phyloP scores from a whole-genome alignment of 1,140 invertebrate species.

The Apis mellifera region Amel_HAv3.1 CM009943.2:3098501-3099000 shows the following conservation, averaged over 20 bases:
- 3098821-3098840: constrained; percentile 75
- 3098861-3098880: constrained; percentile 75
- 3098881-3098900: constrained; percentile 77
- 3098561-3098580: constrained; percentile 33
- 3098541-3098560: constrained; percentile 77
- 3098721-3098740: constrained; percentile 79
- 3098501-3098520: constrained; percentile 76
- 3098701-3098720: constrained; percentile 60
- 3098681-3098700: constrained; percentile 53
- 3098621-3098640: constrained; percentile 65
- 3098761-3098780: constrained; percentile 77
- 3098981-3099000: constrained; percentile 83
- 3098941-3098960: constrained; percentile 82
- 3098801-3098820: constrained; percentile 83
- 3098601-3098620: constrained; percentile 42
- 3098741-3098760: constrained; percentile 81
- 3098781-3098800: constrained; percentile 81
- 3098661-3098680: constrained; percentile 52
- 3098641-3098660: constrained; percentile 67
- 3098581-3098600: constrained; percentile 41
- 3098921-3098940: constrained; percentile 80
- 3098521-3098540: constrained; percentile 72
- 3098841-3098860: constrained; percentile 74
- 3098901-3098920: constrained; percentile 80
- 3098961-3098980: constrained; percentile 81